Evolutionary conservation across 2,888 invertebrate species (phyloP).

Genomic region (Agonopterix heracliana): DNA sequence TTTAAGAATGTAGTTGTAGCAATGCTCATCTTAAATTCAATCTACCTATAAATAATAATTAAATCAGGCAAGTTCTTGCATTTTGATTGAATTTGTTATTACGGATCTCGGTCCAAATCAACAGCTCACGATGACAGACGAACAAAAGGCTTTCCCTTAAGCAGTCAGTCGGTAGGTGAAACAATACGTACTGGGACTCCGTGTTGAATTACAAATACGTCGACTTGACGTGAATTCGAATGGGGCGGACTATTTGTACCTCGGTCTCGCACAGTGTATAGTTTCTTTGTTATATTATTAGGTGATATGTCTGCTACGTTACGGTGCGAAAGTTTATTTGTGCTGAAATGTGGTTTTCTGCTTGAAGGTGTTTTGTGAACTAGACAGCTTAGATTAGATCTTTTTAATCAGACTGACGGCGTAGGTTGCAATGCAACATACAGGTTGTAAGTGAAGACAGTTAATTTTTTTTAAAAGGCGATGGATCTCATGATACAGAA

Average conservation of each 20-base stretch:
- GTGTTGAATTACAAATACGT: slow-evolving; percentile 72
- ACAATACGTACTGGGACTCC: slow-evolving; percentile 61
- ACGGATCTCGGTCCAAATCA: slow-evolving; percentile 22
- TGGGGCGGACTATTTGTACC: slow-evolving; percentile 44
- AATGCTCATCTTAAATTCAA: too few species aligned
- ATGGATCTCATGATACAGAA: too few species aligned
- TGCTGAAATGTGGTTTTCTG: neutral
- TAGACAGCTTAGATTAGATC: too few species aligned
- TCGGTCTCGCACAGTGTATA: slow-evolving; percentile 29
- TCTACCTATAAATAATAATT: too few species aligned
- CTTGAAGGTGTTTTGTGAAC: too few species aligned
- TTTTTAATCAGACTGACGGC: too few species aligned
- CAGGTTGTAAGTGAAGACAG: too few species aligned
- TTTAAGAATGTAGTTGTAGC: too few species aligned
- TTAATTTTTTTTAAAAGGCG: too few species aligned
- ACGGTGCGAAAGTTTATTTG: neutral
- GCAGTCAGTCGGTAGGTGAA: slow-evolving; percentile 44
- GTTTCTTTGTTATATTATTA: slow-evolving; percentile 36
- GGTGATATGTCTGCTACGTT: neutral
- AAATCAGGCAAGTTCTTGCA: too few species aligned
- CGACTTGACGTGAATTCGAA: slow-evolving; percentile 69
- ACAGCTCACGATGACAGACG: slow-evolving; percentile 29
- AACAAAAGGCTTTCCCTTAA: slow-evolving; percentile 38
- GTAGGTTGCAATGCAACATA: too few species aligned
- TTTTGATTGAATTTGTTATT: too few species aligned